phyloP scores from a whole-genome alignment of 2,888 invertebrate genomes.

The Netelia inedita region DNA sequence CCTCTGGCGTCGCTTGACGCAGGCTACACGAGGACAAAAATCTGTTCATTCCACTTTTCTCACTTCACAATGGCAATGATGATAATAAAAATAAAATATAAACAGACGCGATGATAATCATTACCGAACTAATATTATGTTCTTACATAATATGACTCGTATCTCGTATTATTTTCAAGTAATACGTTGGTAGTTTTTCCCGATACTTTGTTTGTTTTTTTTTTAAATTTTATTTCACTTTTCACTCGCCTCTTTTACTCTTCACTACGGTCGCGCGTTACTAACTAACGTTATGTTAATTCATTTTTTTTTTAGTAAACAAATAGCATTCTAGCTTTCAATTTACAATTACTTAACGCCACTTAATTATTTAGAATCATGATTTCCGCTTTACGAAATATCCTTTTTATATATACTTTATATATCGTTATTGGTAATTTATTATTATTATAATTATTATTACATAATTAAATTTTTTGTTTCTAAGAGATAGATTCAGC shows the following conservation, averaged over 20 bases:
- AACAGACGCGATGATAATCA: slow-evolving; percentile 76
- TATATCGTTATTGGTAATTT: slow-evolving; percentile 62
- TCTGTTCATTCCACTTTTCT: slow-evolving; percentile 64
- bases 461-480: slow-evolving; percentile 74
- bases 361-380: slow-evolving; percentile 81
- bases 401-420: slow-evolving; percentile 68
- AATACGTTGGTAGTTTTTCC: slow-evolving; percentile 74
- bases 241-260: slow-evolving; percentile 60
- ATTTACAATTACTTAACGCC: slow-evolving; percentile 80
- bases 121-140: slow-evolving; percentile 80
- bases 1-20: slow-evolving; percentile 28
- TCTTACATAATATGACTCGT: slow-evolving; percentile 71
- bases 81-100: slow-evolving; percentile 80
- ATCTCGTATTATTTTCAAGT: slow-evolving; percentile 75
- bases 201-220: slow-evolving; percentile 68
- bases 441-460: slow-evolving; percentile 44
- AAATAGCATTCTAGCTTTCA: slow-evolving; percentile 81
- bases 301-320: slow-evolving; percentile 77
- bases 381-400: slow-evolving; percentile 74
- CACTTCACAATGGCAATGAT: slow-evolving; percentile 74
- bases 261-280: slow-evolving; percentile 72
- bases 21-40: slow-evolving; percentile 51
- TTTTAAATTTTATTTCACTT: slow-evolving; percentile 61
- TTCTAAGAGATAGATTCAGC: slow-evolving; percentile 67
- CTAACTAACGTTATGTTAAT: slow-evolving; percentile 59